These are phyloP conservation scores for Noturus placidus DNA, from an alignment of 2,113 vertebrate species.

Conservation along the genomic window DNA sequence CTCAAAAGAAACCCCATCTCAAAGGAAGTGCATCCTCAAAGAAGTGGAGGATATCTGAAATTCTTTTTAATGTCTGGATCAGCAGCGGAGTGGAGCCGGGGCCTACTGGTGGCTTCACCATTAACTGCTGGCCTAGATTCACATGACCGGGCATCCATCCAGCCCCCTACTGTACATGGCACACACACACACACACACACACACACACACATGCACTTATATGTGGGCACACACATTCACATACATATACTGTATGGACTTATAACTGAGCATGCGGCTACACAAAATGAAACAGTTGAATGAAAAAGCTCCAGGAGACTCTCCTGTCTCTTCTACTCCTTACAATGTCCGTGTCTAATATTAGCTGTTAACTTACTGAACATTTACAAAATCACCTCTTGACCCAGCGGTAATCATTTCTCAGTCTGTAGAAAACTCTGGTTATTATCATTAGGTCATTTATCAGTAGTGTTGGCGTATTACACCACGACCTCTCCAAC, in stretches of 20 bases:
- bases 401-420: background rate
- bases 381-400: background rate
- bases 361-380: constrained; percentile 1
- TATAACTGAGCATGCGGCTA: background rate
- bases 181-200: background rate
- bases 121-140: constrained; percentile 61
- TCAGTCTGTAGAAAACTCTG: background rate
- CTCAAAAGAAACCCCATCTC: constrained; percentile 62
- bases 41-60: constrained; percentile 61
- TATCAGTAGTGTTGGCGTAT: constrained; percentile 23
- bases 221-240: background rate
- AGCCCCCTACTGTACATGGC: constrained; percentile 8
- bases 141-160: constrained; percentile 39
- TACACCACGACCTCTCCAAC: constrained; percentile 33
- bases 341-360: background rate
- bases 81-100: constrained; percentile 44
- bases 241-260: background rate
- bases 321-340: background rate
- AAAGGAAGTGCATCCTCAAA: constrained; percentile 66
- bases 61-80: constrained; percentile 67
- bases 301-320: background rate
- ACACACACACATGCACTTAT: background rate
- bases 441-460: constrained; percentile 30
- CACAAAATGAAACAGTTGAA: background rate
- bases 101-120: constrained; percentile 56